Evolutionary conservation across 2,113 vertebrate species (phyloP).

Genomic region (Phoenicopterus ruber): DNA sequence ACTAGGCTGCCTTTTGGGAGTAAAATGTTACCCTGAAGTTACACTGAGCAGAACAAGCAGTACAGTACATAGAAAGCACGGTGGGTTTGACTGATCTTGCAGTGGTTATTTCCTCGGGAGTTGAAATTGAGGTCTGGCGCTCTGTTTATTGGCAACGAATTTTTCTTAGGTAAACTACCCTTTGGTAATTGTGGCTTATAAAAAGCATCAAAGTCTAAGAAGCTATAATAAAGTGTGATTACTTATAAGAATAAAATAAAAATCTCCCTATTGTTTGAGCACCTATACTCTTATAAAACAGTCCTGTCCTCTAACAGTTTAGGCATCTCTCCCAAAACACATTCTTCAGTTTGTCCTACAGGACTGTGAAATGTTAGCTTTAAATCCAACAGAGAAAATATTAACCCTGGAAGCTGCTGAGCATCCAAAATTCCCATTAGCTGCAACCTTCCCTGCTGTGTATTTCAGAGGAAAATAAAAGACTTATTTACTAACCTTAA

Average conservation of each 20-base stretch:
- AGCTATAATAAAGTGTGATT: not conserved
- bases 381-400: slow-evolving; percentile 49
- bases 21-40: not conserved
- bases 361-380: slow-evolving; percentile 14
- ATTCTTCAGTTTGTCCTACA: slow-evolving; percentile 2
- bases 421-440: slow-evolving; percentile 38
- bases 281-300: not conserved
- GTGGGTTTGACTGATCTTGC: not conserved
- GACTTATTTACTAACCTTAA: slow-evolving; percentile 52
- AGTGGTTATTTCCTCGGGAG: not conserved
- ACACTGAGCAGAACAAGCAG: not conserved
- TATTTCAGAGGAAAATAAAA: slow-evolving; percentile 36
- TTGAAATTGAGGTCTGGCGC: not conserved
- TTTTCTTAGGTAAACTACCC: not conserved
- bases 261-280: not conserved
- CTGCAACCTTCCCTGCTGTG: slow-evolving; percentile 2
- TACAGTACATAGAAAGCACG: not conserved
- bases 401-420: slow-evolving; percentile 52
- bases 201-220: not conserved
- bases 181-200: not conserved
- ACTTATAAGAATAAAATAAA: not conserved
- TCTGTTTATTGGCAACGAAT: not conserved
- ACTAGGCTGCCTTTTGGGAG: not conserved
- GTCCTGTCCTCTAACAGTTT: not conserved
- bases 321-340: not conserved